Evolutionary conservation across 2,888 invertebrate species (phyloP).

Genomic region (Atherix ibis): DNA sequence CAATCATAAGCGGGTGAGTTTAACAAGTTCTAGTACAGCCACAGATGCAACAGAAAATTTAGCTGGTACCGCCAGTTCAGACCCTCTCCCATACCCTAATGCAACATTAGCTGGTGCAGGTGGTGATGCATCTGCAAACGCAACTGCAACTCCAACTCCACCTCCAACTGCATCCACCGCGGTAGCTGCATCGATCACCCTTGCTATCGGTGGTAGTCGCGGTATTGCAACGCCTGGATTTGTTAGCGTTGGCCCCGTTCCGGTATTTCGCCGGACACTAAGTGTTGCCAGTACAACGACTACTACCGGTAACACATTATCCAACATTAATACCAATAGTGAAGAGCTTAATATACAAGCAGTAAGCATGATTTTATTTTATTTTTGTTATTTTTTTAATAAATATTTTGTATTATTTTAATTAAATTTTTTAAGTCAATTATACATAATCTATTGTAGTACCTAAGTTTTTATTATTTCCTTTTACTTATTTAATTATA

Average conservation of each 20-base stretch:
- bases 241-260: conserved; percentile 24
- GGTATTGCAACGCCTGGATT: conserved; percentile 8
- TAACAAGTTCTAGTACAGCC: conserved; percentile 12
- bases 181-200: conserved; percentile 13
- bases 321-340: conserved; percentile 40
- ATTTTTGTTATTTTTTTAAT: conserved; percentile 13
- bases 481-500: too few species aligned
- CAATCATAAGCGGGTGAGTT: conserved; percentile 96
- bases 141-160: conserved; percentile 13
- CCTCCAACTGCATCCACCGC: conserved; percentile 13
- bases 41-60: conserved; percentile 2
- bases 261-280: conserved; percentile 29
- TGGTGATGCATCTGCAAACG: not conserved
- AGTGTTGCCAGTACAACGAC: conserved; percentile 21
- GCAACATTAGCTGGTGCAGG: not conserved
- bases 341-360: conserved; percentile 32
- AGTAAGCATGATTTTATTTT: conserved; percentile 26
- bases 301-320: conserved; percentile 37
- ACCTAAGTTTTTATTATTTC: too few species aligned
- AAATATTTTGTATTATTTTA: conserved; percentile 12
- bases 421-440: conserved; percentile 8
- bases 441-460: too few species aligned
- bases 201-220: conserved; percentile 18
- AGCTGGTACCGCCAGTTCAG: conserved; percentile 1
- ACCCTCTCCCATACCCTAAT: not conserved